phyloP scores from a whole-genome alignment of 1,140 invertebrate genomes.

The Piezodorus guildinii region DNA sequence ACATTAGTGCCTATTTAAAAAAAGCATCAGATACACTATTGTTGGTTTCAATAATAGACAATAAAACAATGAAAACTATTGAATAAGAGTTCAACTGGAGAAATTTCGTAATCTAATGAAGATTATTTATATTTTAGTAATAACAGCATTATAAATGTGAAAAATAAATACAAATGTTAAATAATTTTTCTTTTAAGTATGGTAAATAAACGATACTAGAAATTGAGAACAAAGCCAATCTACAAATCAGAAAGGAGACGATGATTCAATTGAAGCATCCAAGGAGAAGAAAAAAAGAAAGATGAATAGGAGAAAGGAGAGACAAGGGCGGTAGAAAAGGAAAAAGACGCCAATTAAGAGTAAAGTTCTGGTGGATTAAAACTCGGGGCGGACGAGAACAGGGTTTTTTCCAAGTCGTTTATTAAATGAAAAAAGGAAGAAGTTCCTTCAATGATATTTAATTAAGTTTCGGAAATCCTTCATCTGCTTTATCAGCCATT shows the following conservation, averaged over 20 bases:
- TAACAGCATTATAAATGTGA: too few relatives aligned
- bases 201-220: too few relatives aligned
- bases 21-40: too few relatives aligned
- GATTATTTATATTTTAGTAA: too few relatives aligned
- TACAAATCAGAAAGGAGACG: neutral
- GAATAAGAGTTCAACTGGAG: too few relatives aligned
- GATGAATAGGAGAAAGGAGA: neutral
- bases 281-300: neutral
- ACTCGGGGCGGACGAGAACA: neutral
- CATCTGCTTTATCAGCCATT: conserved; percentile 2
- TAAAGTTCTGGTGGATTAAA: conserved; percentile 8
- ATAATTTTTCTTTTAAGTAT: too few relatives aligned
- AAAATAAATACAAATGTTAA: too few relatives aligned
- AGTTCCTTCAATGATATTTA: neutral
- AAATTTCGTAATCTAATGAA: too few relatives aligned
- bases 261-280: neutral
- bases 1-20: too few relatives aligned
- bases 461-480: conserved; percentile 10
- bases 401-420: conserved; percentile 11
- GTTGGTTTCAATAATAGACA: too few relatives aligned
- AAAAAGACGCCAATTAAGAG: conserved; percentile 10
- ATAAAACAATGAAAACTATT: too few relatives aligned
- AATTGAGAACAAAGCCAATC: too few relatives aligned
- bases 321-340: conserved; percentile 6
- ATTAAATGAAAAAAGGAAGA: conserved; percentile 4